Evolutionary conservation across 2,888 invertebrate genomes (phyloP), one percentile per base, ranked within the genome.

Genomic region (Hololepta plana): DNA sequence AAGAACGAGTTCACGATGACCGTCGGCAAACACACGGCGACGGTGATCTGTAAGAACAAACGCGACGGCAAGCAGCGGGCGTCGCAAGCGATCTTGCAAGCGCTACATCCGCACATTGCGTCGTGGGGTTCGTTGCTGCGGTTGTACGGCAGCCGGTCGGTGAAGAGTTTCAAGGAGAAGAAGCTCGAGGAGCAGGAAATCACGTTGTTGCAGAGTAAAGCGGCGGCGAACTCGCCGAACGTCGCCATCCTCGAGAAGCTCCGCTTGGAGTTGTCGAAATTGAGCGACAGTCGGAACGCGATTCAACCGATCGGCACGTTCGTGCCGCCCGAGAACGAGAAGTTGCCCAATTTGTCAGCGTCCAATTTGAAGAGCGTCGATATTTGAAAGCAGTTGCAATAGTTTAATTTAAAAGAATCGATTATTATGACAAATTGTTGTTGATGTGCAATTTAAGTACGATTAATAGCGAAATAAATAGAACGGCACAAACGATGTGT

Each of bases 1-100:
- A 81, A 80, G 45, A 90, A 90, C 47, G 85, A 91, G 59, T 81
- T 90, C 46, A 84, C 80, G 15, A 90, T 96, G 85, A 75, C 72
- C 7, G 91, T 93, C 20, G 93, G 91, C 25, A 85, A 87, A 49
- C 87, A 93, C 49, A 69, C 70, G 7, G 90, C 85, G 2, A 79
- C 77, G 12, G 88, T 95, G 12, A 62, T 76, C n/a, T 91, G 93
- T 52, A 81, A 84, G 51, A 96, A 95, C 57, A 96, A 96, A 55
- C 72, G 87, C 43, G 88, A 88, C 36, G 96, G 95, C 4, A 95
- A 95, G 51, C 96, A 98, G 49, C 61, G 81, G 38, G 96, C 96
- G 10, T 84, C 95, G 3, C 96, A 98, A 55, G 74, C 81, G 5
- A 88, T 96, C 39, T 57, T 96, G 23, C 81, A 84, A 65, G 76